Evolutionary conservation across 2,797 vertebrate genomes (phyloP).

Genomic region (Hydrocynus forskahlii): DNA sequence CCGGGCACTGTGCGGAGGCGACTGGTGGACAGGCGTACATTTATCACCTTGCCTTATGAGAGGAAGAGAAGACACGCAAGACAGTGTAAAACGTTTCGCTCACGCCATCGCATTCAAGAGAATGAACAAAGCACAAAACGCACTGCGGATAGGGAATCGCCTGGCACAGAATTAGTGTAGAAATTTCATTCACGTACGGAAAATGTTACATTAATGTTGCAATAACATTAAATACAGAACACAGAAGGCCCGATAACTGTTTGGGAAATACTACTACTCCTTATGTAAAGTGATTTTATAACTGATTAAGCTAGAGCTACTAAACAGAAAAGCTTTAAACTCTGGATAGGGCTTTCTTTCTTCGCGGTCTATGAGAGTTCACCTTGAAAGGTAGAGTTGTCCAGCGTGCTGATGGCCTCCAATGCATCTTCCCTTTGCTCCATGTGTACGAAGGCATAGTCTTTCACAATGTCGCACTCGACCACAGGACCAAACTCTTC

Average conservation of each 20-base stretch:
- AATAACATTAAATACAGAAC: background rate
- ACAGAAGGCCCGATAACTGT: background rate
- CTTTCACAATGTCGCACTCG: conserved; percentile 97
- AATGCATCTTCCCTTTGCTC: conserved; percentile 92
- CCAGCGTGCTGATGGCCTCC: conserved; percentile 91
- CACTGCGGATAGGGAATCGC: conserved; percentile 5
- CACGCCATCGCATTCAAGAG: conserved; percentile 60
- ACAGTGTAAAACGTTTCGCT: conserved; percentile 64
- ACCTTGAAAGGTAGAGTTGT: conserved; percentile 97
- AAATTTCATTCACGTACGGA: background rate
- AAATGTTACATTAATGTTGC: background rate
- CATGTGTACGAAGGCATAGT: conserved; percentile 98
- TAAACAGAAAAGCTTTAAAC: conserved; percentile 18
- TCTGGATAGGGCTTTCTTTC: conserved; percentile 34
- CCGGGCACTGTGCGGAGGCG: conserved; percentile 91
- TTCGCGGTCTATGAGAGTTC: conserved; percentile 71
- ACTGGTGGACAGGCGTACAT: conserved; percentile 93
- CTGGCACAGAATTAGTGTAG: background rate
- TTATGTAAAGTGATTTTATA: background rate
- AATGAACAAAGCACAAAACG: conserved; percentile 55
- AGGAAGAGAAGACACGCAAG: conserved; percentile 80
- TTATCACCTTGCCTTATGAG: conserved; percentile 92
- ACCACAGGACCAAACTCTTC: conserved; percentile 91
- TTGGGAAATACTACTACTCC: background rate
- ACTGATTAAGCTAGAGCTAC: conserved; percentile 1